These are phyloP conservation scores for Rhipidura dahli DNA, from an alignment of 2,113 vertebrate species.

Conservation along the genomic window DNA sequence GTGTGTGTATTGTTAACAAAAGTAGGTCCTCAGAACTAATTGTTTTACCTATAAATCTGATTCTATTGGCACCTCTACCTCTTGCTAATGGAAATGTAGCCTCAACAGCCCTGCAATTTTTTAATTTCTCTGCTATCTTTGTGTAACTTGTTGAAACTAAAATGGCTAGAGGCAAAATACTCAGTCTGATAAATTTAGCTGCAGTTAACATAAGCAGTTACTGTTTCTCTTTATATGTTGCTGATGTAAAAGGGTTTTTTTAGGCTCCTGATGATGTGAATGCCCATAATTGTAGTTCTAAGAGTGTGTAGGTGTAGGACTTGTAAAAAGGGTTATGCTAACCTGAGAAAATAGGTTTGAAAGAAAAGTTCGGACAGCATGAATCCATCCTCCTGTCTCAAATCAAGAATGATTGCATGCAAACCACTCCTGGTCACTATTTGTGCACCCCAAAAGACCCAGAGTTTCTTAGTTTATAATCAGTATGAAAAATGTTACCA, in stretches of 20 bases:
- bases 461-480: not conserved
- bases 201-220: not conserved
- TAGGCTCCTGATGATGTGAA: not conserved
- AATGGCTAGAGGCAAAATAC: not conserved
- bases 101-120: not conserved
- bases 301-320: not conserved
- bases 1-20: not conserved
- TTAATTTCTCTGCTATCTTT: not conserved
- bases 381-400: not conserved
- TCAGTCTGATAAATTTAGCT: not conserved
- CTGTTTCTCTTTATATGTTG: not conserved
- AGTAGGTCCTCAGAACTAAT: not conserved
- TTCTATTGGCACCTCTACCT: not conserved
- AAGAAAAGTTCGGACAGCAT: not conserved
- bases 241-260: not conserved
- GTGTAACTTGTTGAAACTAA: not conserved
- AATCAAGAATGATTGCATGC: not conserved
- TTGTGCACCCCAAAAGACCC: not conserved
- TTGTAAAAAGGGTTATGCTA: not conserved
- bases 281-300: not conserved
- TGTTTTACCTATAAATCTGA: not conserved
- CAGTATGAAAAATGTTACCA: not conserved
- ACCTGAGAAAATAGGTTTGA: not conserved
- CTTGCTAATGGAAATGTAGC: not conserved
- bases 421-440: not conserved